Evolutionary conservation across 1,140 invertebrate genomes (phyloP).

Genomic region (Agraylea sexmaculata): DNA sequence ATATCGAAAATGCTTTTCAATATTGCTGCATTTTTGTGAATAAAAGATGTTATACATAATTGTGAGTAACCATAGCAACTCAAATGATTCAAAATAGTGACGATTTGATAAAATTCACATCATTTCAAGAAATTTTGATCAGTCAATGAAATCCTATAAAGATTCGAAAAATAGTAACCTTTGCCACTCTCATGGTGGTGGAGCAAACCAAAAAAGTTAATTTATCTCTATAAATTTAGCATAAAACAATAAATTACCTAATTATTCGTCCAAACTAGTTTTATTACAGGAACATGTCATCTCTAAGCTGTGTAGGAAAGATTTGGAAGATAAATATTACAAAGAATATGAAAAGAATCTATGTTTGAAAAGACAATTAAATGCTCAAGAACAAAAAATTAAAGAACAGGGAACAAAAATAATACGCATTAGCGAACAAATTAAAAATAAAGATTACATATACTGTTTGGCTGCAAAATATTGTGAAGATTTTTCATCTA

Average conservation of each 20-base stretch:
- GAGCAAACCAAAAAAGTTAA: constrained; percentile 8
- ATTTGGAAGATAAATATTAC: constrained; percentile 10
- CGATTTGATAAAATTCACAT: too few species aligned
- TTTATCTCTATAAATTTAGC: background rate
- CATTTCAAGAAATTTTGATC: too few species aligned
- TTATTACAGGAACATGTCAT: constrained; percentile 6
- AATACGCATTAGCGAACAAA: constrained; percentile 8
- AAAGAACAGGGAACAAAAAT: constrained; percentile 11
- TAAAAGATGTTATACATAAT: too few species aligned
- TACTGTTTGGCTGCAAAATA: background rate
- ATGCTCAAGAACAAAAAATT: constrained; percentile 11
- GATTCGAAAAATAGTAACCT: too few species aligned
- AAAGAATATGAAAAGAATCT: constrained; percentile 8
- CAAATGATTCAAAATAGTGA: too few species aligned
- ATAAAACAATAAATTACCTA: background rate
- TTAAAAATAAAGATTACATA: constrained; percentile 6
- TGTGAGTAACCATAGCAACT: too few species aligned
- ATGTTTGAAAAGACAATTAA: constrained; percentile 5
- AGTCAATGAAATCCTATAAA: too few species aligned
- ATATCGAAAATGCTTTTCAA: too few species aligned
- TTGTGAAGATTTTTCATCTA: constrained; percentile 5
- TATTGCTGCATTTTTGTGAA: too few species aligned
- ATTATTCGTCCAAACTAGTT: constrained; percentile 1
- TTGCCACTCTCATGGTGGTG: constrained; percentile 12
- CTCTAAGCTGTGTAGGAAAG: constrained; percentile 11